Evolutionary conservation across 1,140 invertebrate genomes (phyloP).

Genomic region (Dysdera silvatica): DNA sequence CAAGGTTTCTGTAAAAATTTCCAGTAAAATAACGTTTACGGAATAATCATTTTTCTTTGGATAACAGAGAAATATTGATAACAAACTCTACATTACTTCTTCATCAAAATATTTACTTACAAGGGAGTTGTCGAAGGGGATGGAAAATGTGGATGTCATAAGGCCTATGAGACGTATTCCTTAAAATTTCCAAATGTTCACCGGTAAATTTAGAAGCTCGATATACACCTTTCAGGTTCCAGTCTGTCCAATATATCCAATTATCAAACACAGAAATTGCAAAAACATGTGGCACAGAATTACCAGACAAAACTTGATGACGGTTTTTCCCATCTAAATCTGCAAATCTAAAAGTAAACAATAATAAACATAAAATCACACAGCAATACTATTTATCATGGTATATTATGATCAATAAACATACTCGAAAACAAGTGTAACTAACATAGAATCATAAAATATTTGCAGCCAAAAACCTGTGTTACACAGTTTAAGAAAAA

Average conservation of each 20-base stretch:
- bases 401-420: too few species aligned
- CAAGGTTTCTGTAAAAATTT: too few species aligned
- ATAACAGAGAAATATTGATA: too few species aligned
- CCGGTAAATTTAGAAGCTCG: conserved; percentile 51
- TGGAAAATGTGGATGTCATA: conserved; percentile 89
- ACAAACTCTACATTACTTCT: too few species aligned
- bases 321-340: conserved; percentile 81
- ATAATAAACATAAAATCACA: too few species aligned
- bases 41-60: too few species aligned
- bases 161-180: conserved; percentile 88
- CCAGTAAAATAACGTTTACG: too few species aligned
- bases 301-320: conserved; percentile 69
- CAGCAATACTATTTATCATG: too few species aligned
- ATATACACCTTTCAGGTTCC: conserved; percentile 80
- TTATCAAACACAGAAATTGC: conserved; percentile 90
- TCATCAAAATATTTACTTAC: conserved; percentile 23
- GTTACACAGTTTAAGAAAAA: too few species aligned
- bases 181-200: conserved; percentile 47
- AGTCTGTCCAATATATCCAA: conserved; percentile 94
- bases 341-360: conserved; percentile 47
- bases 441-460: too few species aligned
- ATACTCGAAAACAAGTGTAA: too few species aligned
- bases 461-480: too few species aligned
- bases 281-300: conserved; percentile 82
- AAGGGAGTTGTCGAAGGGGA: conserved; percentile 70